Conservation (phyloP, 2,797 vertebrate species). For the Scleropages formosus region DNA sequence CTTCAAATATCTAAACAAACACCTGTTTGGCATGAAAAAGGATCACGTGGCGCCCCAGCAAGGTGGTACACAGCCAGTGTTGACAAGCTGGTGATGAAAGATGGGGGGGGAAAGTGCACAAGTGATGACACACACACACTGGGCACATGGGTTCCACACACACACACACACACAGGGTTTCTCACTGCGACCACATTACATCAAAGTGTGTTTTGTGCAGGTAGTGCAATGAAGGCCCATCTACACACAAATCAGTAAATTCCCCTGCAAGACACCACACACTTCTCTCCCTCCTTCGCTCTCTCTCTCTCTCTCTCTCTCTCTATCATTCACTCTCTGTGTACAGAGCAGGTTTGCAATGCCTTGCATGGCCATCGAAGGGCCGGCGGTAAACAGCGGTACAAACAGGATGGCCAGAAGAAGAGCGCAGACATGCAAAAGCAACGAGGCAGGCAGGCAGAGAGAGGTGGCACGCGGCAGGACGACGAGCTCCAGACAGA, state of each 20-base stretch:
- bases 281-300: constrained; percentile 31
- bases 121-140: not conserved
- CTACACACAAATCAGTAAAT: constrained; percentile 77
- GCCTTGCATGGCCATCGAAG: constrained; percentile 52
- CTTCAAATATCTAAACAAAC: not conserved
- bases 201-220: constrained; percentile 68
- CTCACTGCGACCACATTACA: constrained; percentile 62
- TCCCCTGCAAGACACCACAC: constrained; percentile 56
- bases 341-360: constrained; percentile 33
- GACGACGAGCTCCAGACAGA: constrained; percentile 39
- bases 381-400: constrained; percentile 54
- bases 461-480: constrained; percentile 44
- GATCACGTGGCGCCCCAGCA: not conserved
- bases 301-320: constrained; percentile 1
- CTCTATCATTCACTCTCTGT: not conserved
- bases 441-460: constrained; percentile 59
- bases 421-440: constrained; percentile 65
- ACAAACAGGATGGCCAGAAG: not conserved
- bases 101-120: not conserved
- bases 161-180: constrained; percentile 8
- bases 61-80: not conserved
- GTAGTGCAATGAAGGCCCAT: constrained; percentile 74
- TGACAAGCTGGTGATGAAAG: not conserved
- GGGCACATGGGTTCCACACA: not conserved
- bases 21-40: not conserved